phyloP scores from a whole-genome alignment of 2,888 invertebrate species.

The Taphrorychus bicolor region DNA sequence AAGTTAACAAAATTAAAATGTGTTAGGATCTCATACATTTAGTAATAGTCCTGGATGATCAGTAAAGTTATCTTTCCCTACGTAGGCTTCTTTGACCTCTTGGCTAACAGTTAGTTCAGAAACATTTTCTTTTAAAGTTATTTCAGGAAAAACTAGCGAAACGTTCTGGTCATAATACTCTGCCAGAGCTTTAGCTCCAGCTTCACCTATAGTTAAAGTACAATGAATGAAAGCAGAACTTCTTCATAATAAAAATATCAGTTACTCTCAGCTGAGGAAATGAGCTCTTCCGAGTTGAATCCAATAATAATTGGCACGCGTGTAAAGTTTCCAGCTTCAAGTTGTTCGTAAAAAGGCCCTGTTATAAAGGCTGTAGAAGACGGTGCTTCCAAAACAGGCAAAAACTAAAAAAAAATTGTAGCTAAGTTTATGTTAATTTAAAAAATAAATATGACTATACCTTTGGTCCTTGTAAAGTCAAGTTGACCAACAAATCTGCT shows the following conservation, averaged over 20 bases:
- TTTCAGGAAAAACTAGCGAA: not conserved
- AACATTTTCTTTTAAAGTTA: constrained; percentile 4
- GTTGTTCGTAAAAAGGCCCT: constrained; percentile 36
- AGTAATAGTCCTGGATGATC: constrained; percentile 16
- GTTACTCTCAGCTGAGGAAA: too few species aligned
- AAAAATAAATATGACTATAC: too few species aligned
- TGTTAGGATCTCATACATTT: too few species aligned
- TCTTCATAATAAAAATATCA: too few species aligned
- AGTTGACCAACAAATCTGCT: constrained; percentile 7
- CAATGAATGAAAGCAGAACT: too few species aligned
- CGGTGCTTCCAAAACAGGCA: constrained; percentile 41
- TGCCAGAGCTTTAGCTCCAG: too few species aligned
- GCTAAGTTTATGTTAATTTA: too few species aligned
- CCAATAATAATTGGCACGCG: constrained; percentile 63
- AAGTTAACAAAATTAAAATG: too few species aligned
- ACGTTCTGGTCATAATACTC: constrained; percentile 1
- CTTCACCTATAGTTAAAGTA: too few species aligned
- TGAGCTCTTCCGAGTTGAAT: constrained; percentile 53
- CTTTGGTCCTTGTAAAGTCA: not conserved
- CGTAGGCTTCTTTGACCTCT: constrained; percentile 35
- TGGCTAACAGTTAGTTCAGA: constrained; percentile 4
- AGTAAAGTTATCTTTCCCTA: constrained; percentile 19
- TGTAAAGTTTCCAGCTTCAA: constrained; percentile 40
- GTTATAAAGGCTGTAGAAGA: constrained; percentile 38
- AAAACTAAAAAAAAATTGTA: too few species aligned